Evolutionary conservation across 2,797 vertebrate genomes (phyloP).

Genomic region (Tachyglossus aculeatus): DNA sequence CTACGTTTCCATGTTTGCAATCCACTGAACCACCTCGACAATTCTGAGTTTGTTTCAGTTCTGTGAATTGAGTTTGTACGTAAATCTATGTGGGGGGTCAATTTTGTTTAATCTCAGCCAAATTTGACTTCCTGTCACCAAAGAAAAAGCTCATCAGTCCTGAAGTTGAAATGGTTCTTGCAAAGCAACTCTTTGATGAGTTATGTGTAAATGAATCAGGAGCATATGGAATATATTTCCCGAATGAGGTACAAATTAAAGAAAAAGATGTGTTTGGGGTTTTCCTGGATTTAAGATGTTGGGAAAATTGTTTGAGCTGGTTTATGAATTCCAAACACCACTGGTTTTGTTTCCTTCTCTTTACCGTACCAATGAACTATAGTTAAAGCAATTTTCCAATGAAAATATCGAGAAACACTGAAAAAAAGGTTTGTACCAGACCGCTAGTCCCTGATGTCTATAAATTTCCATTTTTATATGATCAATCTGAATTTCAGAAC

Average conservation of each 20-base stretch:
- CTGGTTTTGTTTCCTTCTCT: background rate
- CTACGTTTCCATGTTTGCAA: conserved; percentile 14
- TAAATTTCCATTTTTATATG: too few species aligned
- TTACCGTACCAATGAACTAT: background rate
- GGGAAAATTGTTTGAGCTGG: background rate
- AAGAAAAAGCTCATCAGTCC: conserved; percentile 6
- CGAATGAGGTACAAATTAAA: conserved; percentile 4
- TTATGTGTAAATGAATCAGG: conserved; percentile 12
- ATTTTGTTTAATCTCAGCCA: conserved; percentile 33
- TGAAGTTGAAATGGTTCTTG: conserved; percentile 18
- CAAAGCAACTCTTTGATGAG: conserved; percentile 16
- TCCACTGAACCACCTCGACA: background rate
- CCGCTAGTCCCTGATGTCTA: too few species aligned
- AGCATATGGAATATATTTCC: conserved; percentile 10
- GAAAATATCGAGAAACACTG: too few species aligned
- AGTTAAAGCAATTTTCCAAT: too few species aligned
- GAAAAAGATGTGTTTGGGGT: background rate
- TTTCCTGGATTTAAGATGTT: background rate
- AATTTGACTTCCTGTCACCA: conserved; percentile 22
- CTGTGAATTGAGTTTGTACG: too few species aligned
- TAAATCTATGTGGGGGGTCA: background rate
- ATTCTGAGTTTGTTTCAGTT: conserved; percentile 29
- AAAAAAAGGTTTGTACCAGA: too few species aligned
- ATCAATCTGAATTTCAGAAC: too few species aligned
- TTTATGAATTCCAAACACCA: background rate